These are phyloP conservation scores for Hypena proboscidalis DNA, from an alignment of 2,888 invertebrate genomes.

Conservation along the genomic window DNA sequence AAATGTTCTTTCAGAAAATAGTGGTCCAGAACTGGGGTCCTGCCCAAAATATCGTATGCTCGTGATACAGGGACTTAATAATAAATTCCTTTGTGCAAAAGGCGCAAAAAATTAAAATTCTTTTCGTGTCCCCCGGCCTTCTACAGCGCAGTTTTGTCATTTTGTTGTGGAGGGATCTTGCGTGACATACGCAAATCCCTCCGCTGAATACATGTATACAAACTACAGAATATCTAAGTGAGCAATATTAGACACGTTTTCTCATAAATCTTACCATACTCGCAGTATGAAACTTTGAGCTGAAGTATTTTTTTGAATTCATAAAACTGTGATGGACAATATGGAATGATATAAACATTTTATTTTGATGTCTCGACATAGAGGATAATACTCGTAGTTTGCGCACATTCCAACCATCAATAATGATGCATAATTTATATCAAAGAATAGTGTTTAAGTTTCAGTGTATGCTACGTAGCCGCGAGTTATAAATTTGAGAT, in stretches of 20 bases:
- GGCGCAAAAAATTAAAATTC: conserved; percentile 80
- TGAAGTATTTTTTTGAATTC: conserved; percentile 26
- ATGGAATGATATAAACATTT: neutral
- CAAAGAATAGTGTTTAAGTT: too few relatives aligned
- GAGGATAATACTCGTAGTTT: too few relatives aligned
- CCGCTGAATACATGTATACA: conserved; percentile 42
- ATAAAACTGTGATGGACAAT: conserved; percentile 28
- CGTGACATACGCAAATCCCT: conserved; percentile 70
- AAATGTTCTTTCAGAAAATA: conserved; percentile 62
- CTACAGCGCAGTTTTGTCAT: conserved; percentile 72
- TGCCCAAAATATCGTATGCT: conserved; percentile 68
- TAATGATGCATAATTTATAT: too few relatives aligned
- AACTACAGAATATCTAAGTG: conserved; percentile 40
- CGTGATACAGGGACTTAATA: conserved; percentile 71
- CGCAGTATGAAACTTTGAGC: conserved; percentile 29
- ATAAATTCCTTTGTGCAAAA: conserved; percentile 78
- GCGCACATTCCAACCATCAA: too few relatives aligned
- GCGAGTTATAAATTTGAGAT: too few relatives aligned
- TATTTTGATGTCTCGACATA: too few relatives aligned
- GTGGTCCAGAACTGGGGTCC: conserved; percentile 62
- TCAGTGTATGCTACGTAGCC: too few relatives aligned
- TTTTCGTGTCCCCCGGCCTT: conserved; percentile 65
- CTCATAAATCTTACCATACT: conserved; percentile 42
- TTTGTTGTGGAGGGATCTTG: conserved; percentile 69
- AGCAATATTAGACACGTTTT: conserved; percentile 45